Base-by-base conservation (phyloP, 2,797 vertebrate genomes). In the Dendrocincla fuliginosa region DNA sequence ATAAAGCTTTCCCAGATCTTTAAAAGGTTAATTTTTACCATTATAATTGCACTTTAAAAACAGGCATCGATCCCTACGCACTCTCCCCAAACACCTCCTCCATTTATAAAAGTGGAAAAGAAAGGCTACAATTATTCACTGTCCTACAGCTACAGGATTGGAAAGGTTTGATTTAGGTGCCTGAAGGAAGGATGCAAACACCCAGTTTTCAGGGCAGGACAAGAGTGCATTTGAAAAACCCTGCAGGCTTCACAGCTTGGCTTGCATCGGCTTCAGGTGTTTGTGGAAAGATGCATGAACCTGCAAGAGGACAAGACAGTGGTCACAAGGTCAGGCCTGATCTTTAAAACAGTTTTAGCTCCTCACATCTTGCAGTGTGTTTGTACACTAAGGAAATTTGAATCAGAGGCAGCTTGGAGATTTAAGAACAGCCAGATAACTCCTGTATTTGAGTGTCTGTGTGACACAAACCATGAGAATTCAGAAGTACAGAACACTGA, bases 261-360 rank as follows among this genome's bases (percentile, higher is more conserved):
- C 97, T 90, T 98, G 98, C 95, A 99, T 96, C 0, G 99, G 98
- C 95, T 99, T 99, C 97, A 99, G 98, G 96, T 99, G 98, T 95
- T 99, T 99, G 96, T 99, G 90, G 96, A 98, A 99, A 55, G 99
- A 99, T 50, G 99, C 98, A 2, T 99, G 99, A 71, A 99, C 99
- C 99, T 99, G 95, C 19, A 69, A 57, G 79, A 84, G 47, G 39
- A 78, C 23, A 94, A 73, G 69, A 59, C 11, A 81, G 15, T 9
- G 17, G 78, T 70, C 37, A 95, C 47, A 82, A 30, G 27, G 49
- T 70, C n/a, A 90, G 70, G 37, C 44, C 39, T 60, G 17, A 70
- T 41, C 22, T 89, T 71, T 33, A 37, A 23, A 76, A 59, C 28
- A 56, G 30, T 74, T 87, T 69, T 11, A 71, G 42, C n/a, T 83